phyloP scores from a whole-genome alignment of 1,140 invertebrate genomes.

The Brachionus rotundiformis region DNA sequence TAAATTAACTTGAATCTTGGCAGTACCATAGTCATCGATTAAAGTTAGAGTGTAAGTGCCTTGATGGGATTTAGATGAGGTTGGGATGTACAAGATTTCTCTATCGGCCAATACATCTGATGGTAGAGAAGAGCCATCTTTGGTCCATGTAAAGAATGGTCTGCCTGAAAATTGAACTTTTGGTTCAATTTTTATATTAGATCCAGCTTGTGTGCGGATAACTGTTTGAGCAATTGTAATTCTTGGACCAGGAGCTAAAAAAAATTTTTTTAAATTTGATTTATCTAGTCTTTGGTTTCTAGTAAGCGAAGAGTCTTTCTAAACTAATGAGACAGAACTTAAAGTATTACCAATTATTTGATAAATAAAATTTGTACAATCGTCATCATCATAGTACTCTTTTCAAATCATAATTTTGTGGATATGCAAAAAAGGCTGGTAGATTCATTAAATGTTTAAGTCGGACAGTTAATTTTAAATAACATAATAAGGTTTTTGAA shows the following conservation, averaged over 20 bases:
- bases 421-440: neutral
- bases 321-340: neutral
- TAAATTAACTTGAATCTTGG: conserved; percentile 6
- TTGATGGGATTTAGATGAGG: conserved; percentile 16
- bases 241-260: conserved; percentile 37
- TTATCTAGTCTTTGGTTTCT: neutral
- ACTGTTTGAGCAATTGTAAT: conserved; percentile 2
- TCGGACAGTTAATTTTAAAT: no score
- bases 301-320: neutral
- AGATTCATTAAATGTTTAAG: neutral
- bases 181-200: conserved; percentile 23
- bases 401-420: neutral
- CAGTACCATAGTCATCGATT: conserved; percentile 12
- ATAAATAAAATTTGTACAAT: conserved; percentile 39
- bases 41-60: conserved; percentile 24
- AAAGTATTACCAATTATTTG: conserved; percentile 32
- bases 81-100: conserved; percentile 33
- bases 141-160: conserved; percentile 15
- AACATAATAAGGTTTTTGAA: no score
- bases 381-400: neutral
- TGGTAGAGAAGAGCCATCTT: conserved; percentile 23
- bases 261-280: neutral
- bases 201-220: neutral
- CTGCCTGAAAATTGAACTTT: conserved; percentile 33
- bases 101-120: neutral